Base-by-base conservation (phyloP, 2,113 vertebrate genomes). In the Microcebus lehilahytsara region DNA sequence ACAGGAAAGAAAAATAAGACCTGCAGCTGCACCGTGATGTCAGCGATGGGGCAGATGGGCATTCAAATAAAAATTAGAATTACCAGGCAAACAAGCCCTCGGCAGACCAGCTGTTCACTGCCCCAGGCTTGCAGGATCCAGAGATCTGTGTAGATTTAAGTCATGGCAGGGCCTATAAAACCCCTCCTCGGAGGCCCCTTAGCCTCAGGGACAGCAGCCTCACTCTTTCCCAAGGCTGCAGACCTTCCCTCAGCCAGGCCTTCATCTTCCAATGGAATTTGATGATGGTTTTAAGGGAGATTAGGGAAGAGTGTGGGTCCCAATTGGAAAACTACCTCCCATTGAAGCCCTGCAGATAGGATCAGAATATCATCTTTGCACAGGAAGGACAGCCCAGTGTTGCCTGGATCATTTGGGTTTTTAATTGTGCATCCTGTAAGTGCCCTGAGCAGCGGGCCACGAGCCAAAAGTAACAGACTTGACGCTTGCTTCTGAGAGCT, bases 11-110 rank as follows among this genome's bases (percentile, higher is more conserved):
- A 97, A 97, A 97, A 97, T 83, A 86, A 85, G 96, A n/a, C 34
- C n/a, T 11, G 51, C 94, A 89, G 96, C 97, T 97, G 97, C 83
- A 64, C 94, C 22, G 77, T 97, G 97, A 97, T 96, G 96, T 80
- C 97, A 69, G 90, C 46, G 89, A 89, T 42, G 22, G 86, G 89
- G 87, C 90, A 2, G 98, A 97, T 97, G 95, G 95, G 96, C 85
- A 83, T 92, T 96, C 95, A 96, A 98, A 98, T 94, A 93, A 88
- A 87, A 98, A 97, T 96, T 85, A 98, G 97, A 98, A 98, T 98
- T 97, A 97, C 98, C 96, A 89, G 95, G 79, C 96, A 98, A 98
- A 98, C 87, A 84, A 85, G 95, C 80, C 87, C 77, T 93, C 9
- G 2, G 25, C 98, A 94, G 92, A 95, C 95, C 98, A 98, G 98